Base-by-base conservation (phyloP, 2,113 vertebrate species). In the Cyprinodon tularosa region DNA sequence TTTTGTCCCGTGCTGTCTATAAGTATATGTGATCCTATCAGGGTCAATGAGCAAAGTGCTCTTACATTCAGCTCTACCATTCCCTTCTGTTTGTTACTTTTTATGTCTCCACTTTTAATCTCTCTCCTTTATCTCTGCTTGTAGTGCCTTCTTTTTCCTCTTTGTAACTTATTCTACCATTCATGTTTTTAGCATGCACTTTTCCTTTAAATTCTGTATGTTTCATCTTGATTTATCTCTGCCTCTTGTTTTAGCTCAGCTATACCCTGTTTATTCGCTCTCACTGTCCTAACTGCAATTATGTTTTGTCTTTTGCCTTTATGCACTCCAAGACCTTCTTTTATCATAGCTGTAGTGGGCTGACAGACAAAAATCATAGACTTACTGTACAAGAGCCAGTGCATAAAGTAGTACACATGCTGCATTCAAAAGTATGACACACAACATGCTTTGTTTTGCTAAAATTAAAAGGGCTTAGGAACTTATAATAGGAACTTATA, bases 251-350 rank as follows among this genome's bases (percentile, higher is more conserved):
- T 38, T 77, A 82, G 84, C 84, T 85, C 85, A 84, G 80, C 70
- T 84, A 86, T 78, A 71, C 83, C 78, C 66, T 90, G 76, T 86
- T 85, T 90, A 77, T 90, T 88, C 81, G 78, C 84, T 81, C 83
- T 80, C 84, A 88, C 85, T 87, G 83, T 63, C 76, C 83, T 83
- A 80, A 74, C 71, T 77, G 76, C 81, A 81, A 78, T 86, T 81
- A 78, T 78, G 29, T 77, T 78, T 71, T 87, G 67, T 79, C 74
- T 86, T 77, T 78, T 78, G 74, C 80, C 76, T 85, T 89, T 86
- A 42, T 86, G 81, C 83, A 76, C 81, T 85, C 78, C 83, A 67
- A 85, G 83, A 87, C 84, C 71, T 83, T 71, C 76, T 83, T 90
- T 90, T 72, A 92, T 90, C 74, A 85, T 59, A 78, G 78, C 79